A percentile compares a stretch with the other conserved stretches of the same genome.
These are phyloP conservation scores for Pseudomyrmex cubaensis DNA, from an alignment of 1,140 invertebrate genomes.

Conservation along the genomic window DNA sequence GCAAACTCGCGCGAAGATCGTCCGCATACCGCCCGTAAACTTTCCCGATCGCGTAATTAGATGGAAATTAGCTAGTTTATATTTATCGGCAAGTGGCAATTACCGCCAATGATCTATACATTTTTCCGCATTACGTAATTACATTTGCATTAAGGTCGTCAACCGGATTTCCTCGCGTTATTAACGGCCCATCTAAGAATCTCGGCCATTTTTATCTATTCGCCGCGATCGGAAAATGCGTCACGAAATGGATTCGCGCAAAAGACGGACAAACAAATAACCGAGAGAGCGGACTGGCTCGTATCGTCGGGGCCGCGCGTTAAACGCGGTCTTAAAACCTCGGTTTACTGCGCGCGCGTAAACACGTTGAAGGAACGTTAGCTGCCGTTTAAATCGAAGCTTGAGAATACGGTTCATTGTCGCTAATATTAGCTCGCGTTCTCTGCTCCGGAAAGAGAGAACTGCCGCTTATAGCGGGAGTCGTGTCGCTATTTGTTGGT, in stretches of 20 bases:
- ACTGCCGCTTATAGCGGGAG: neutral
- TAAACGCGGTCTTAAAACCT: slow-evolving; percentile 12
- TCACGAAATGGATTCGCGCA: neutral
- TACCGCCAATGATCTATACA: slow-evolving; percentile 13
- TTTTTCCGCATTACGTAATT: slow-evolving; percentile 47
- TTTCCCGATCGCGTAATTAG: slow-evolving; percentile 43
- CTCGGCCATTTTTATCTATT: slow-evolving; percentile 6
- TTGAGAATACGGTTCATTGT: neutral
- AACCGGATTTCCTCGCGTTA: slow-evolving; percentile 32
- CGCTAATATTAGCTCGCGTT: neutral
- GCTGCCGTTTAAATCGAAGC: neutral
- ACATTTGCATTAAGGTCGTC: slow-evolving; percentile 53
- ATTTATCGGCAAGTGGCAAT: slow-evolving; percentile 50
- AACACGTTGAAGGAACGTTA: neutral
- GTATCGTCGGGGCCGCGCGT: neutral
- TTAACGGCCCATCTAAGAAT: slow-evolving; percentile 6
- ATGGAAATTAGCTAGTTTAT: slow-evolving; percentile 59
- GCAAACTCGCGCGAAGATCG: slow-evolving; percentile 31
- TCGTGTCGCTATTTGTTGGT: slow-evolving; percentile 15
- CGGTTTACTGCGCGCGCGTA: neutral
- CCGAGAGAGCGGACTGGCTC: neutral
- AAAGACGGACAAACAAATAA: neutral
- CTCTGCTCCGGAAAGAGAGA: neutral
- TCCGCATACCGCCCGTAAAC: slow-evolving; percentile 32
- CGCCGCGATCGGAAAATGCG: neutral